Base-by-base conservation (phyloP, 2,888 invertebrate species). In the Hirtodrosophila duncani region DNA sequence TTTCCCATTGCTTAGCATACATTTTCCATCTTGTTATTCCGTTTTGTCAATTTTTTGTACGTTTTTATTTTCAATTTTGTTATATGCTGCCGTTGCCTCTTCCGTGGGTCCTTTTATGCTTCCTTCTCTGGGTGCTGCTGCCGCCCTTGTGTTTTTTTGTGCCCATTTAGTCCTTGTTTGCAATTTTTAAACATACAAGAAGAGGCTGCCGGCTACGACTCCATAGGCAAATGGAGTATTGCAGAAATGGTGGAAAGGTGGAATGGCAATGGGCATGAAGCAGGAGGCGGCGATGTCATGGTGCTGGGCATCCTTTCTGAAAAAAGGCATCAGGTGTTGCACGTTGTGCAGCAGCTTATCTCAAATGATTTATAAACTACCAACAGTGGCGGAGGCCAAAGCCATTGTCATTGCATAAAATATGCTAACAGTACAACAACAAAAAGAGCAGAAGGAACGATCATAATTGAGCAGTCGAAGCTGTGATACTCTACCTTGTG, bases 281-380 rank as follows among this genome's bases (percentile, higher is more conserved):
- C 14, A 6, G 20, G 7, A n/a, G 9, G n/a, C 7, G 23, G 31
- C 30, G 37, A 24, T 37, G 44, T 34, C 33, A 33, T 48, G 50
- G 48, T 57, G 66, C n/a, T 64, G 56, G 67, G 58, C 65, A 59
- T 78, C 71, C 79, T 79, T 65, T 79, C 62, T n/a, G n/a, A n/a
- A 71, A 75, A 75, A 56, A 52, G 75, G 70, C 83, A 83, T 83
- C 83, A 83, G 84, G 84, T 83, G 83, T 81, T 83, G 82, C 83
- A 81, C 71, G 81, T 69, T 84, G 83, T 82, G 75, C 79, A 65
- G 68, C 71, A 84, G 83, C 83, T 83, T 84, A 83, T 83, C 83
- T 83, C 75, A 77, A 82, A 84, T 83, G 83, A 83, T 83, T 83
- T 83, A 83, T 83, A 84, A 83, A 83, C 83, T 84, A 84, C 74